Evolutionary conservation across 2,113 vertebrate genomes (phyloP), one percentile per base, ranked within the genome.

Genomic region (Gymnobelideus leadbeateri): DNA sequence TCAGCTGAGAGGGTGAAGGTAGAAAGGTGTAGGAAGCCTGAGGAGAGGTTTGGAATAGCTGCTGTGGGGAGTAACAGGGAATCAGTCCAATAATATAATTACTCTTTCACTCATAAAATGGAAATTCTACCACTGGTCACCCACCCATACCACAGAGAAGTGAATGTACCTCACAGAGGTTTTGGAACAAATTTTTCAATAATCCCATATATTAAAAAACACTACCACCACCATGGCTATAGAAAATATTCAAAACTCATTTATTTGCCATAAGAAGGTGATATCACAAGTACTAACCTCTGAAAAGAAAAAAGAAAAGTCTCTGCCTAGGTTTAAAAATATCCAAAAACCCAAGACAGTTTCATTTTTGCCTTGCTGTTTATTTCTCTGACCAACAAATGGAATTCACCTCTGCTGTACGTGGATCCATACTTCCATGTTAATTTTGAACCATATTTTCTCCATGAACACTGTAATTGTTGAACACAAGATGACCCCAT

Each of bases 211-310:
- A 94, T 68, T 84, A 91, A 95, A 96, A 37, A 94, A 96, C 93
- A 94, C 93, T 3, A 68, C 16, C 94, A 95, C 10, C 94, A 95
- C 10, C 61, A 96, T 0, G 91, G 19, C 12, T 51, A 21, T 89
- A 94, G 26, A 96, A 97, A 97, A 93, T 93, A 96, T 0, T 89
- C 95, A 97, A 96, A 91, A 92, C 31, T 54, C 49, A 77, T 96
- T 97, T 96, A 97, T 97, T 97, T 96, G 28, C 68, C 77, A 90
- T 96, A 77, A 77, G 68, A 43, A n/a, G 68, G 31, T 5, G 12
- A 91, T 90, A 91, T 93, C 95, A 68, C 94, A 95, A 96, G 61
- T 94, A 37, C 37, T 49, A 68, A 93, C 8, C 91, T 91, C 93
- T 92, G 95, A 96, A 94, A 61, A 94, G n/a, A 28, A 61, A 95